Evolutionary conservation across 2,888 invertebrate species (phyloP), one percentile per base, ranked within the genome.

Genomic region (Chydorus sphaericus): DNA sequence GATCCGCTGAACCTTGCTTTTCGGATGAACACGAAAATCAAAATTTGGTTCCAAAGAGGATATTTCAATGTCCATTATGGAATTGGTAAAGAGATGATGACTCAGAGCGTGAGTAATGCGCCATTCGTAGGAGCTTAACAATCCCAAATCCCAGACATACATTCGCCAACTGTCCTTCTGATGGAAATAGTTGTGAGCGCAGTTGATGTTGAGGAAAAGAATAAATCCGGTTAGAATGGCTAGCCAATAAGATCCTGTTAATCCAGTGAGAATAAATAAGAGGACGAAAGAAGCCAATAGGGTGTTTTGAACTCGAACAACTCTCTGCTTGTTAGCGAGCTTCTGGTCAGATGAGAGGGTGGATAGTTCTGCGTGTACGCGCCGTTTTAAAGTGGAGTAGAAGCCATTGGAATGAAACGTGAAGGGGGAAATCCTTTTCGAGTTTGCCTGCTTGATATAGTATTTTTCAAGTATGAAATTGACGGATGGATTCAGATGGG

Each of bases 61-160:
- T 14, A 86, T 71, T 66, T 88, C 85, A 59, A 81, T 70, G 68
- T 88, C 88, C 68, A 80, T 76, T 4, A 81, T 69, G 0, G 86
- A 83, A 65, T 89, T 88, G 0, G 87, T 78, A 65, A 79, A 85
- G 8, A 82, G 70, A 65, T 89, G 88, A 67, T 88, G 88, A 33
- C 85, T 85, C 39, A 88, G 66, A 0, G 74, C 80, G 64, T 88
- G 88, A 0, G 80, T 80, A 37, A 87, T 77, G 58, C 86, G 75
- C 77, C 84, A 87, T 60, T 83, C 79, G 66, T 56, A 73, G 52
- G 80, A 78, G 2, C 80, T 79, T 75, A 83, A 73, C 62, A 80
- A 65, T 18, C 77, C 75, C 59, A 88, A 69, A 64, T 86, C 83
- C 63, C 84, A 83, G 58, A 83, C 77, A 65, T 81, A 83, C 82